These are phyloP conservation scores for Melanotaenia nigrans DNA, from an alignment of 2,797 vertebrate genomes.

Conservation along the genomic window DNA sequence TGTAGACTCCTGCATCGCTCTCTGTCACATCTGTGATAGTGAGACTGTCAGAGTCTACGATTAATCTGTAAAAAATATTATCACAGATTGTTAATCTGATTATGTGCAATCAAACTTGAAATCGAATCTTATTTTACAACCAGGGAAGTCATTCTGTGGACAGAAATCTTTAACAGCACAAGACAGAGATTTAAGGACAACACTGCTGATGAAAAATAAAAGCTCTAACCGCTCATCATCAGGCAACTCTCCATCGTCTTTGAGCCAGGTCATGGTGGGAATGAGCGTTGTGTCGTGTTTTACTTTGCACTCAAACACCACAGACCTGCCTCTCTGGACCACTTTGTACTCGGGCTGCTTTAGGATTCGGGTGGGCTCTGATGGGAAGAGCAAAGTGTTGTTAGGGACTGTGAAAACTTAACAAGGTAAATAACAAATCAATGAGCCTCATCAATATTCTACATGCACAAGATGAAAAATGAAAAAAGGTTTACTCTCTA, in stretches of 20 bases:
- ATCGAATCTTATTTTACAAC: neutral
- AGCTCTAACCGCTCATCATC: conserved; percentile 89
- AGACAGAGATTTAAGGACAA: neutral
- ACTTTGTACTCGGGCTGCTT: conserved; percentile 91
- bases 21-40: conserved; percentile 90
- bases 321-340: conserved; percentile 86
- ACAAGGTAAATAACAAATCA: neutral
- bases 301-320: conserved; percentile 93
- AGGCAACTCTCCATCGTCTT: conserved; percentile 88
- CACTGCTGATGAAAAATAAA: neutral
- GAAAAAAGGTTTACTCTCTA: neutral
- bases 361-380: conserved; percentile 95
- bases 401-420: neutral
- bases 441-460: neutral
- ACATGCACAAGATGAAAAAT: neutral
- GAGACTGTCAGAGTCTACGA: conserved; percentile 87
- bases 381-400: conserved; percentile 4
- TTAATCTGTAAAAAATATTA: conserved; percentile 80
- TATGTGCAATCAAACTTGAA: neutral
- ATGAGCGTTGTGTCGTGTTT: conserved; percentile 90
- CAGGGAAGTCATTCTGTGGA: neutral
- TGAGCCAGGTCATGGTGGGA: conserved; percentile 89
- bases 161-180: neutral
- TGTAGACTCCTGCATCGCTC: conserved; percentile 91
- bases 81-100: neutral